Evolutionary conservation across 2,888 invertebrate species (phyloP).

Genomic region (Apomyelois bistriatella): DNA sequence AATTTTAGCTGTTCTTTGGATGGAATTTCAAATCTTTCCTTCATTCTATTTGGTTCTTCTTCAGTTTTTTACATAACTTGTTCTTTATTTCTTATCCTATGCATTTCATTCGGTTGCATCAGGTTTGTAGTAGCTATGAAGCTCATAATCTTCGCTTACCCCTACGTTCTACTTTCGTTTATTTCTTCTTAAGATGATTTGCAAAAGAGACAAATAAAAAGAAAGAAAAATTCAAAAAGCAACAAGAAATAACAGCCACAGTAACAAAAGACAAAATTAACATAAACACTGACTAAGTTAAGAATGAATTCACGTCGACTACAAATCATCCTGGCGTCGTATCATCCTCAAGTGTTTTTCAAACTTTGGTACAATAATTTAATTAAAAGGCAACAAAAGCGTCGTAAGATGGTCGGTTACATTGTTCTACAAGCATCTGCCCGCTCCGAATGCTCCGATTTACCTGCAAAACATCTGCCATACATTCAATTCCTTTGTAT

Average conservation of each 20-base stretch:
- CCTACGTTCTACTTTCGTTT: too few species aligned
- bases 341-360: conserved; percentile 22
- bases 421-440: conserved; percentile 66
- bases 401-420: conserved; percentile 30
- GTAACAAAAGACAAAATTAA: background rate
- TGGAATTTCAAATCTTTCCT: too few species aligned
- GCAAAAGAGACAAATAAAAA: too few species aligned
- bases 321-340: conserved; percentile 11
- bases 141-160: too few species aligned
- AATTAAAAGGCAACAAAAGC: conserved; percentile 58
- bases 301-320: background rate
- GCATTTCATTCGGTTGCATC: too few species aligned
- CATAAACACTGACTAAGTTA: background rate
- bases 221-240: background rate
- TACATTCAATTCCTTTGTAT: conserved; percentile 27
- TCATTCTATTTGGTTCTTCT: too few species aligned
- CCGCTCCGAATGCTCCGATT: conserved; percentile 61
- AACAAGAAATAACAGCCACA: background rate
- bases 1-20: too few species aligned
- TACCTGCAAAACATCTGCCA: conserved; percentile 71
- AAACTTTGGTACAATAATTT: conserved; percentile 45
- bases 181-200: too few species aligned
- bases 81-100: too few species aligned
- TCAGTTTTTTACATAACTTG: too few species aligned
- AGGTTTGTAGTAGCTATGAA: too few species aligned